These are phyloP conservation scores for Notodonta ziczac DNA, from an alignment of 2,888 invertebrate species.

Conservation along the genomic window DNA sequence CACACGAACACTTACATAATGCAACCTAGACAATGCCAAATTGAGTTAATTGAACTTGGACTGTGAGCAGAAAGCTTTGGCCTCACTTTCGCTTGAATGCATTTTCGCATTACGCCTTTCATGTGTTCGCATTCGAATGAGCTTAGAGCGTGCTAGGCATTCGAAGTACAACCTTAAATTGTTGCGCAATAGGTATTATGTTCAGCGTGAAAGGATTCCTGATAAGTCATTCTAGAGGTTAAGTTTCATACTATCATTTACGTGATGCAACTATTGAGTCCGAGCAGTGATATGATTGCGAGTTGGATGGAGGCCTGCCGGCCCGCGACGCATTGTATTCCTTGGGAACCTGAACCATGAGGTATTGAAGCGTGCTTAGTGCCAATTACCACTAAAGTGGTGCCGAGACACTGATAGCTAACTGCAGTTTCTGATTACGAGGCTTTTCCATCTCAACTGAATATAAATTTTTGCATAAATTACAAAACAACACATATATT, in stretches of 20 bases:
- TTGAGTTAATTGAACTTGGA: conserved; percentile 58
- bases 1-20: conserved; percentile 78
- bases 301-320: conserved; percentile 50
- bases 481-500: conserved; percentile 5
- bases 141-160: conserved; percentile 38
- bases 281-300: conserved; percentile 63
- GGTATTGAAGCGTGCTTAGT: conserved; percentile 38
- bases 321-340: conserved; percentile 55
- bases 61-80: conserved; percentile 61
- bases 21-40: conserved; percentile 68
- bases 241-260: conserved; percentile 65
- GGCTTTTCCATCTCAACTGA: conserved; percentile 33
- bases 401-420: conserved; percentile 47
- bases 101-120: conserved; percentile 50
- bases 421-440: conserved; percentile 47
- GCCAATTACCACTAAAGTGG: conserved; percentile 47
- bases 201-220: conserved; percentile 29
- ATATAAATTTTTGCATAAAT: conserved; percentile 9
- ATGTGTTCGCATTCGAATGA: conserved; percentile 53
- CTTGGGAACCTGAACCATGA: conserved; percentile 55
- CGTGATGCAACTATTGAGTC: conserved; percentile 77
- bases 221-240: conserved; percentile 48
- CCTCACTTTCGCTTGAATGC: conserved; percentile 69
- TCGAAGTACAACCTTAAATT: conserved; percentile 52
- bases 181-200: conserved; percentile 38